Conservation (phyloP, 2,113 vertebrate species). For the Manacus vitellinus region DNA sequence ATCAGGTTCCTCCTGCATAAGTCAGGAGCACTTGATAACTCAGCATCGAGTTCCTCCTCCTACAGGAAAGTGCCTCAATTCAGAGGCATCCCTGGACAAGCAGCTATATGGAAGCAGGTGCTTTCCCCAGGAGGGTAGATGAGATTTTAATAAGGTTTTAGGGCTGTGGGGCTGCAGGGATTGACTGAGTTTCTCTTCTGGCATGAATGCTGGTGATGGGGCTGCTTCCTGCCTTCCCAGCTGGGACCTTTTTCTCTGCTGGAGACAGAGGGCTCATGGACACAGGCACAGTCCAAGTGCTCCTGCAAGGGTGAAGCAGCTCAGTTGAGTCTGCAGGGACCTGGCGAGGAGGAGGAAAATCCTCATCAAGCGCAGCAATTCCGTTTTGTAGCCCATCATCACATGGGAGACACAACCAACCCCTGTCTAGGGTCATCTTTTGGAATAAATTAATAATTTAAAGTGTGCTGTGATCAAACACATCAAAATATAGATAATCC, state of each 20-base stretch:
- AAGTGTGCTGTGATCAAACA: background rate
- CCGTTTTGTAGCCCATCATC: background rate
- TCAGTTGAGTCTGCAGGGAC: background rate
- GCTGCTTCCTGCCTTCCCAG: background rate
- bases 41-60: background rate
- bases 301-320: background rate
- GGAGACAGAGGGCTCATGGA: background rate
- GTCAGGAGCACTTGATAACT: background rate
- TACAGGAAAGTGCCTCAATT: rapidly evolving
- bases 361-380: background rate
- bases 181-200: constrained; percentile 1
- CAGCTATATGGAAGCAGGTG: background rate
- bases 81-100: background rate
- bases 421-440: background rate
- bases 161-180: background rate
- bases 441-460: background rate
- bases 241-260: background rate
- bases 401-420: rapidly evolving
- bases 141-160: background rate
- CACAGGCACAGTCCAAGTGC: background rate
- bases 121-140: background rate
- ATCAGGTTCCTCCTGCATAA: background rate
- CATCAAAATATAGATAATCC: background rate
- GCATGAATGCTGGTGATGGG: rapidly evolving
- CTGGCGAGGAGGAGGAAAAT: background rate